A percentile compares a stretch with the other conserved stretches of the same genome.
phyloP scores from a whole-genome alignment of 2,113 vertebrate genomes.

The Sinosuthora webbiana region DNA sequence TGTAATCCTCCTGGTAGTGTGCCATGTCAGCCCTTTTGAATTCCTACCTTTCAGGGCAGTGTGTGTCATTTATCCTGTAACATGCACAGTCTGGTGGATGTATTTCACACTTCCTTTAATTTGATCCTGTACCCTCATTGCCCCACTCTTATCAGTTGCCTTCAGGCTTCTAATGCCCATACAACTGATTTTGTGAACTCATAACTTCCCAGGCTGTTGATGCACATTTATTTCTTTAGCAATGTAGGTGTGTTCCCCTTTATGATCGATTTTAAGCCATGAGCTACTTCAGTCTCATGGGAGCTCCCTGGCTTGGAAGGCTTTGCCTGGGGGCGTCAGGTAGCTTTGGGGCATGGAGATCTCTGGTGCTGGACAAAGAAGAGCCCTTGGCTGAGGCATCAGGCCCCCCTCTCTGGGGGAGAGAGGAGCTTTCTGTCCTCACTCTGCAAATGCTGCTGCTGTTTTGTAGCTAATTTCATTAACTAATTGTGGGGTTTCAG shows the following conservation, averaged over 20 bases:
- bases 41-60: not conserved
- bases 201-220: not conserved
- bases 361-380: not conserved
- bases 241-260: not conserved
- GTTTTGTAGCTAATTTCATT: not conserved
- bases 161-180: not conserved
- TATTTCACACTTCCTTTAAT: not conserved
- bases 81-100: not conserved
- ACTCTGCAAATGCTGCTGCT: not conserved
- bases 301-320: not conserved
- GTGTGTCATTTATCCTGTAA: not conserved
- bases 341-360: not conserved
- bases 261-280: not conserved
- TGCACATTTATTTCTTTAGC: not conserved
- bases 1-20: not conserved
- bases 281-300: not conserved
- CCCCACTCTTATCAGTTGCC: not conserved
- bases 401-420: rapidly evolving
- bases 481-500: not conserved
- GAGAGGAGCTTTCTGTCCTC: not conserved
- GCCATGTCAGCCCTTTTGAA: not conserved
- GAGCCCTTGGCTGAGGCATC: too few species aligned
- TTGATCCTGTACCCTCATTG: not conserved
- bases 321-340: rapidly evolving
- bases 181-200: not conserved